Conservation (phyloP, 2,888 invertebrate genomes). For the Philopedon plagiatum region DNA sequence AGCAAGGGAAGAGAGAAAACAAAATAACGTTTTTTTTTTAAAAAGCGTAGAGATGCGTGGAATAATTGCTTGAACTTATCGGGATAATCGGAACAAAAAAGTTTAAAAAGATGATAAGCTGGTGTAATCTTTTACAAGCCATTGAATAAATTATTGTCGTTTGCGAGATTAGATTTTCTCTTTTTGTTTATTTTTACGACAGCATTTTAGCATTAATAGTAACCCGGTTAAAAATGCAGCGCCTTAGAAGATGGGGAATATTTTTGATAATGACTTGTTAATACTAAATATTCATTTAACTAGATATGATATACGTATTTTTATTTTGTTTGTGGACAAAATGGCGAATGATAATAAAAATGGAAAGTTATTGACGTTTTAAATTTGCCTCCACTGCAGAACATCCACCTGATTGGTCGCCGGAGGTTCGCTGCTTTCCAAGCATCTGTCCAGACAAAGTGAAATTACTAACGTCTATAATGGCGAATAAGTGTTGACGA, state of each 20-base stretch:
- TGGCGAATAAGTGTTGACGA: too few species aligned
- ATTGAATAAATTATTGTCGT: conserved; percentile 9
- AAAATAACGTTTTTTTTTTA: conserved; percentile 32
- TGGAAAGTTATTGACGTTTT: too few species aligned
- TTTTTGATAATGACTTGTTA: too few species aligned
- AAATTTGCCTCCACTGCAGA: too few species aligned
- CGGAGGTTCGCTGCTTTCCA: too few species aligned
- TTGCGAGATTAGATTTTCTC: conserved; percentile 2
- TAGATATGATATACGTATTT: too few species aligned
- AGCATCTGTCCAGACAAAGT: too few species aligned
- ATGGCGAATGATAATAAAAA: too few species aligned
- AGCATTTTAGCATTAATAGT: background rate
- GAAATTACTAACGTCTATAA: too few species aligned
- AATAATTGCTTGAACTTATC: background rate
- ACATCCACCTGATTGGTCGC: too few species aligned
- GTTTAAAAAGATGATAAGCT: conserved; percentile 2
- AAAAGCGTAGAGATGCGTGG: conserved; percentile 4
- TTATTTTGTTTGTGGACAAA: too few species aligned
- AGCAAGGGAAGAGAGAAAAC: conserved; percentile 13
- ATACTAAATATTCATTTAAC: too few species aligned
- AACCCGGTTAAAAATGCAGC: background rate
- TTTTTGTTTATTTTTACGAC: background rate
- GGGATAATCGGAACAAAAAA: conserved; percentile 1
- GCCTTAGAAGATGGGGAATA: background rate
- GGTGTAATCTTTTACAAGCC: conserved; percentile 7